Percentiles rank a stretch among this genome's conserved stretches.
phyloP scores from a whole-genome alignment of 1,140 invertebrate species.

The Belonocnema kinseyi region DNA sequence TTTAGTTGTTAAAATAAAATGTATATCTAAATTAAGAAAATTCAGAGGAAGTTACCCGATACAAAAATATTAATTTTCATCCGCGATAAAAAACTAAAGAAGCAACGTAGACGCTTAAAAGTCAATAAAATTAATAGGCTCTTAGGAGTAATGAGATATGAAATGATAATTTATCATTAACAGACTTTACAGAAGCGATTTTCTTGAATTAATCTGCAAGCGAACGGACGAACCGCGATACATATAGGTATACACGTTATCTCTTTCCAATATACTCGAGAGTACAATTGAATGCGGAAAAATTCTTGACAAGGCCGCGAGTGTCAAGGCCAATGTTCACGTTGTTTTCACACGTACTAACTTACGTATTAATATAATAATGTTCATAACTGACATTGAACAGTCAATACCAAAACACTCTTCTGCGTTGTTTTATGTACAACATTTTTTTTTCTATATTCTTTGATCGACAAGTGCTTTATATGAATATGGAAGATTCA shows the following conservation, averaged over 20 bases:
- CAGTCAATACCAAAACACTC: conserved; percentile 7
- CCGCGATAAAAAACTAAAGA: no score
- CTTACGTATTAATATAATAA: conserved; percentile 44
- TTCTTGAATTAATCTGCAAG: conserved; percentile 9
- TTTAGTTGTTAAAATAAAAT: no score
- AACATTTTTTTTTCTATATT: neutral
- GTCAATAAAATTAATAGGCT: neutral
- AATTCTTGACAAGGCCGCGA: conserved; percentile 67
- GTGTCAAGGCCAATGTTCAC: conserved; percentile 61
- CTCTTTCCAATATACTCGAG: conserved; percentile 36
- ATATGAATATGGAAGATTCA: no score
- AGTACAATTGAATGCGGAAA: conserved; percentile 64
- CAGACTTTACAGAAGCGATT: neutral
- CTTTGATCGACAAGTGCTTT: neutral
- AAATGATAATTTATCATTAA: neutral
- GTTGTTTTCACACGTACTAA: conserved; percentile 51
- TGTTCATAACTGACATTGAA: conserved; percentile 32
- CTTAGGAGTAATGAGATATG: neutral
- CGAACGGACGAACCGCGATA: neutral
- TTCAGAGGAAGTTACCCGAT: no score
- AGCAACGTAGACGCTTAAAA: no score
- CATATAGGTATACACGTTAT: neutral
- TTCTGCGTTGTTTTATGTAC: neutral
- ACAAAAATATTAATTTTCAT: no score
- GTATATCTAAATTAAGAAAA: no score